Percentiles rank a stretch among this genome's conserved stretches.
Conservation (phyloP, 2,797 vertebrate genomes). For the Oophaga sylvatica region DNA sequence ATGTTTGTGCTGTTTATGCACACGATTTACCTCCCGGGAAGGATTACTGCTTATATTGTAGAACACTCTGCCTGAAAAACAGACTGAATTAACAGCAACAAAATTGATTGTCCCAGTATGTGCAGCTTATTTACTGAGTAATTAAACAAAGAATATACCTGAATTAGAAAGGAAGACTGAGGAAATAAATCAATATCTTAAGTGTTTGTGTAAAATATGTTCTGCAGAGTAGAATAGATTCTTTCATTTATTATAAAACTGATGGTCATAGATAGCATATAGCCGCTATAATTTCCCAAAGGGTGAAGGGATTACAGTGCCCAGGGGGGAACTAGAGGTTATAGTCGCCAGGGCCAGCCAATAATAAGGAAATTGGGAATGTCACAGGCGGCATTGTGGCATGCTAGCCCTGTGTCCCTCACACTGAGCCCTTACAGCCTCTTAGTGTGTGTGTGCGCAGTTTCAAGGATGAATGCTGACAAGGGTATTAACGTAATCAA, state of each 20-base stretch:
- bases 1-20: not conserved
- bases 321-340: too few species aligned
- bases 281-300: not conserved
- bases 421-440: too few species aligned
- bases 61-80: not conserved
- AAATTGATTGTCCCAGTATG: constrained; percentile 12
- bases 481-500: too few species aligned
- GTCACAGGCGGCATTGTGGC: too few species aligned
- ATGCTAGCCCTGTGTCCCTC: too few species aligned
- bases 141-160: not conserved
- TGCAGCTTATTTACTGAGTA: not conserved
- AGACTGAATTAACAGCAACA: not conserved
- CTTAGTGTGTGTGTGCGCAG: too few species aligned
- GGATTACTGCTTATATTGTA: not conserved
- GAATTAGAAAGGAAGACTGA: constrained; percentile 8
- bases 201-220: not conserved
- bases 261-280: not conserved
- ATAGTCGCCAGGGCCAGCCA: too few species aligned
- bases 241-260: not conserved
- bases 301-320: too few species aligned
- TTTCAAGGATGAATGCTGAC: too few species aligned
- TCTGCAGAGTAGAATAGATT: not conserved
- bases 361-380: too few species aligned
- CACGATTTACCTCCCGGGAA: not conserved
- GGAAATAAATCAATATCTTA: not conserved